Base-by-base conservation (phyloP, 92 coral and sea anemone species). In the Ricordea florida region DNA sequence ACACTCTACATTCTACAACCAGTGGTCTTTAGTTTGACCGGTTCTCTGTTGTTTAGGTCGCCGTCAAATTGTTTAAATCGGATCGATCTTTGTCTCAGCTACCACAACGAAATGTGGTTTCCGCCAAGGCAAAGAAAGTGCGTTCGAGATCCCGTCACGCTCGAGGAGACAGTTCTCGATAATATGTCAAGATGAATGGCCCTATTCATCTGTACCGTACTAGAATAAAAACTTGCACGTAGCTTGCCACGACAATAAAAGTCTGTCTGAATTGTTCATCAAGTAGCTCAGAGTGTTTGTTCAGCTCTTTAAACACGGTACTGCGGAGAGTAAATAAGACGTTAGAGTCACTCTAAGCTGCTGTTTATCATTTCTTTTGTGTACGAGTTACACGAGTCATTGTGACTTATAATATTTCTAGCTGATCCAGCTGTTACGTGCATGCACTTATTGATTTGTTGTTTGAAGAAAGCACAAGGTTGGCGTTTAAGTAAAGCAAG, bases 91-190 rank as follows among this genome's bases (percentile, higher is more conserved):
- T 70, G 77, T 53, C 40, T 26, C 13, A 53, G 30, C 30, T 41
- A 70, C 55, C 53, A 56, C 64, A 53, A 27, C 52, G 65, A 53
- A 53, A 26, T n/a, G 5, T 11, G 77, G 64, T 70, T 70, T 70
- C 77, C 77, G 65, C 36, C 37, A 22, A 28, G 23, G 50, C 33
- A 55, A 25, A 26, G 30, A 65, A 33, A 66, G 31, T 66, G 14
- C 41, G 65, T 70, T 11, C 64, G 77, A 70, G 77, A 38, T 38
- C 62, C 30, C 77, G 77, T 70, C 77, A 70, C 77, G 77, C 77
- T 70, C 22, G 52, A 42, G 56, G 41, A 70, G 56, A 52, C 77
- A 70, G 56, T 70, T 70, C 30, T 28, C 38, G 44, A 65, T 55
- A 52, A 69, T 69, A 40, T 70, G 77, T 29, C 77, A 55, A 55